phyloP scores from a whole-genome alignment of 2,888 invertebrate genomes.

The Drosophila villosipedis region DNA sequence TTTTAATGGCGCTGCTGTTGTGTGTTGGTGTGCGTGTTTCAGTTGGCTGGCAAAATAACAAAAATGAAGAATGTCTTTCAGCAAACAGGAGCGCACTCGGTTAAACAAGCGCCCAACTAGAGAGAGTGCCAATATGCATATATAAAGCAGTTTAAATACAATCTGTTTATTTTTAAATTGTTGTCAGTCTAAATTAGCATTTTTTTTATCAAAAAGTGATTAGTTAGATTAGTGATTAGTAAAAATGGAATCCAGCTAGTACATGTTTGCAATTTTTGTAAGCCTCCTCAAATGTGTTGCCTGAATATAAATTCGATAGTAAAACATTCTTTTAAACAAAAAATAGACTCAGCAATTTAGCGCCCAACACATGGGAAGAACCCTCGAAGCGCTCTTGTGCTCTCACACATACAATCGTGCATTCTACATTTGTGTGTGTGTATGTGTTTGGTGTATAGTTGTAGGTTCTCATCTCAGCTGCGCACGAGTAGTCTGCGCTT shows the following conservation, averaged over 20 bases:
- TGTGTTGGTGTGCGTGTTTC: conserved; percentile 43
- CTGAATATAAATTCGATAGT: background rate
- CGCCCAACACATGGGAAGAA: background rate
- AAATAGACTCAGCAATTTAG: background rate
- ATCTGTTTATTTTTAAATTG: background rate
- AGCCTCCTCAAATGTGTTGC: background rate
- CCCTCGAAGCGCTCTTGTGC: conserved; percentile 33
- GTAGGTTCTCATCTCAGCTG: conserved; percentile 67
- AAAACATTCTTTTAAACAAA: background rate
- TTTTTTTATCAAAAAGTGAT: background rate
- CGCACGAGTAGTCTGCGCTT: conserved; percentile 74
- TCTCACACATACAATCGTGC: conserved; percentile 15
- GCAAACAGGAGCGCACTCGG: conserved; percentile 51
- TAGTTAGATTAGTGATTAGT: background rate
- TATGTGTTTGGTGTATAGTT: conserved; percentile 42
- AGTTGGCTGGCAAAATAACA: conserved; percentile 63
- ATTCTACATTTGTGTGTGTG: conserved; percentile 1
- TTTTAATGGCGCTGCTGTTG: conserved; percentile 79
- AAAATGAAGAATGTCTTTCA: conserved; percentile 75
- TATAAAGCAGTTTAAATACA: background rate
- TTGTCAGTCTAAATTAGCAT: background rate
- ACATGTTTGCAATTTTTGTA: background rate
- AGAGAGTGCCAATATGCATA: accelerated
- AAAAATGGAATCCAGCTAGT: background rate
- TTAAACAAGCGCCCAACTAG: conserved; percentile 3